Evolutionary conservation across 2,113 vertebrate species (phyloP), one percentile per base, ranked within the genome.

Genomic region (Megalops atlanticus): DNA sequence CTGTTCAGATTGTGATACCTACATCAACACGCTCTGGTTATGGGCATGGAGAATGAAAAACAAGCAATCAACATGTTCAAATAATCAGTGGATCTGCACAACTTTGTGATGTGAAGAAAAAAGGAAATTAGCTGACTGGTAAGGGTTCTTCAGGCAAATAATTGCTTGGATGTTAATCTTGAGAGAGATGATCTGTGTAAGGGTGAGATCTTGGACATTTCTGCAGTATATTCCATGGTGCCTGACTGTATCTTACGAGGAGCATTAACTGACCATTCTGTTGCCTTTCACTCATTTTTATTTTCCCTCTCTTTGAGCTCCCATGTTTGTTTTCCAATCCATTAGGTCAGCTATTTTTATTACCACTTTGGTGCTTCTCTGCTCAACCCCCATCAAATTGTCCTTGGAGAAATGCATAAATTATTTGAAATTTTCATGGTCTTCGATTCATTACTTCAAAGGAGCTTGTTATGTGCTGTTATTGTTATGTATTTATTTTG

Each of bases 331-430:
- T 80, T 74, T 38, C 35, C 18, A 39, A 36, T 39, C 6, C 69
- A 74, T 74, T 80, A 80, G 45, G 70, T n/a, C 70, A 54, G 70
- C 70, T 74, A 49, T 36, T 52, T 72, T 74, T 73, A 74, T 80
- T 73, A 54, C 47, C 24, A 38, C 70, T 74, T 43, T 71, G 36
- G 45, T 15, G 47, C 21, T 78, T 54, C 43, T 73, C 70, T 45
- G n/a, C 35, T 21, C n/a, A 69, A 79, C 43, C 31, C n/a, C n/a
- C 43, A 58, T 52, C 35, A 80, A 52, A 74, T 72, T 52, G 69
- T 73, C 79, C 68, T 73, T 36, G 33, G 69, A 80, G 78, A 80
- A 38, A 52, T 74, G 79, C 70, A 73, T 80, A 80, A 40, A 72
- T 80, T 52, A 58, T 45, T 15, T 45, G 41, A 71, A 74, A 24